Percentiles rank a stretch among this genome's conserved stretches.
Conservation (phyloP, 2,797 vertebrate species). For the Rhynchonycteris naso region DNA sequence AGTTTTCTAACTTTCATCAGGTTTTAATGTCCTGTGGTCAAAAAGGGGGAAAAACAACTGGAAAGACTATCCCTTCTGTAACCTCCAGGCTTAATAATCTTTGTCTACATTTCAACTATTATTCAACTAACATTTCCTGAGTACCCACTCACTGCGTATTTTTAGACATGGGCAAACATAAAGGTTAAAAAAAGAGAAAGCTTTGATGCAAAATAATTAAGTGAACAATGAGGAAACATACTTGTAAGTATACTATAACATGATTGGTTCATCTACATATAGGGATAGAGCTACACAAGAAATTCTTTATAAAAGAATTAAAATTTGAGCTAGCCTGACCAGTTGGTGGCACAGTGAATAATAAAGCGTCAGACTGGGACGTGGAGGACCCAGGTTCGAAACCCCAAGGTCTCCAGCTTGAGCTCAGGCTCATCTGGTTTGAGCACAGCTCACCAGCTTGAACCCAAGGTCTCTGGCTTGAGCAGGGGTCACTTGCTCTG, state of each 20-base stretch:
- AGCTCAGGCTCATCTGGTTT: too few relatives aligned
- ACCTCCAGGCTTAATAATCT: neutral
- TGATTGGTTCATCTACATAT: neutral
- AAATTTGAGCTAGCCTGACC: neutral
- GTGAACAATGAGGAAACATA: conserved; percentile 2
- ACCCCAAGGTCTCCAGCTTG: too few relatives aligned
- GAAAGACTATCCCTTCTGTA: neutral
- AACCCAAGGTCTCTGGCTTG: too few relatives aligned
- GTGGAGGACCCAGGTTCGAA: too few relatives aligned
- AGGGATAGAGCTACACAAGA: neutral
- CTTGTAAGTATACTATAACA: neutral
- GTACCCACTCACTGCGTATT: neutral
- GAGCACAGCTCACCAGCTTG: too few relatives aligned
- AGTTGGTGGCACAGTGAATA: too few relatives aligned
- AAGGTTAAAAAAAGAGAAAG: neutral
- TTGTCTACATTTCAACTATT: neutral
- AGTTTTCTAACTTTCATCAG: neutral
- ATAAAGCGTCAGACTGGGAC: too few relatives aligned
- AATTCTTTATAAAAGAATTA: neutral
- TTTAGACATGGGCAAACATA: neutral
- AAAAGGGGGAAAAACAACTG: neutral
- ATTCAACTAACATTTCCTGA: neutral
- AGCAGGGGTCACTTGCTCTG: too few relatives aligned
- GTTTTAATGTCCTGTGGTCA: neutral
- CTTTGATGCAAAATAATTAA: neutral